Evolutionary conservation across 1,140 invertebrate genomes (phyloP), one percentile per base, ranked within the genome.

Genomic region (Diachasmimorpha longicaudata): DNA sequence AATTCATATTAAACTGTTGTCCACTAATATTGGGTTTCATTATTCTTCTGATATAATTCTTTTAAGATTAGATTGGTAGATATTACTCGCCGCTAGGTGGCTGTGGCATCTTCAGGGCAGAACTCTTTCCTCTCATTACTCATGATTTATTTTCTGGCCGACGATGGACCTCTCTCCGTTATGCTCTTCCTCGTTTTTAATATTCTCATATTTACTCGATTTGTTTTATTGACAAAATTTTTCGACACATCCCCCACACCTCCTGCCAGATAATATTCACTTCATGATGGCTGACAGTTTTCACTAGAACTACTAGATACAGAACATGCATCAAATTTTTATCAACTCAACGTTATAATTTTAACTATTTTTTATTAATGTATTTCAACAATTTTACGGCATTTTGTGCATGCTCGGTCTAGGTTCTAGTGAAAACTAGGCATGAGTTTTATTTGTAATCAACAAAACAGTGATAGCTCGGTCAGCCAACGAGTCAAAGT

Each of bases 41-140:
- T 67, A 63, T 55, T 75, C 46, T 55, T 67, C 39, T 70, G 37
- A 39, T 48, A 14, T 70, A 21, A 39, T 69, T 46, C 48, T 75
- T 75, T 36, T 78, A 82, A 87, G 81, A 79, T 87, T 88, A 88
- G 84, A 84, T 88, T 88, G 84, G 85, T 88, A 83, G 85, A 85
- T 81, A 86, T 88, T 89, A 89, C 88, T 88, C 88, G 88, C 88
- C 88, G 85, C 87, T 84, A 86, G 85, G 79, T 87, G 82, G 79
- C 79, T 86, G 58, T 83, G 82, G 82, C 86, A 84, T 88, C 87
- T 87, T 88, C 81, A 80, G 79, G 79, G 83, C 81, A 80, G 86
- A n/a, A 84, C 86, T 86, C 85, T 46, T 74, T 16, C 44, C 79
- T 83, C 86, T 63, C 58, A 63, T 85, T 86, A 81, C 81, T 81